A percentile compares a stretch with the other conserved stretches of the same genome.
Evolutionary conservation across 2,888 invertebrate genomes (phyloP).

Genomic region (Tinea semifulvella): DNA sequence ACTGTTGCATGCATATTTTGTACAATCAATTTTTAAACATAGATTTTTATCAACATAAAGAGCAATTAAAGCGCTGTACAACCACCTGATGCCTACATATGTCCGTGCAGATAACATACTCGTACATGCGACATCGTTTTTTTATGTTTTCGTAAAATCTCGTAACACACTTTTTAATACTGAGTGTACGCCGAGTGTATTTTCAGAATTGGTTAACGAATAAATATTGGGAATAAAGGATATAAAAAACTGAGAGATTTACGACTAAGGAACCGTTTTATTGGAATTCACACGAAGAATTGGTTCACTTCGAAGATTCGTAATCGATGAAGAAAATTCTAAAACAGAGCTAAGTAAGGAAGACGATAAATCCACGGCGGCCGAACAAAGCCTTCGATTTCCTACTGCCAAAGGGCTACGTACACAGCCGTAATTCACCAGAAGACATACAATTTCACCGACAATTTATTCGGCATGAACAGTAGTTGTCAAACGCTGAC

Average conservation of each 20-base stretch:
- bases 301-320: conserved; percentile 11
- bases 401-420: conserved; percentile 36
- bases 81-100: conserved; percentile 3
- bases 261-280: conserved; percentile 11
- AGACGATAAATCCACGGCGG: conserved; percentile 10
- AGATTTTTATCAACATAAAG: neutral
- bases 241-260: conserved; percentile 8
- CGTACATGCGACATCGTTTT: neutral
- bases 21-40: too few relatives aligned
- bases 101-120: conserved; percentile 6
- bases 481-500: conserved; percentile 63
- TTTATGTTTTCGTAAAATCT: conserved; percentile 5
- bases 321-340: conserved; percentile 14
- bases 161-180: conserved; percentile 4
- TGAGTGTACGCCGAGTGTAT: neutral
- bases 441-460: conserved; percentile 49
- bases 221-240: neutral
- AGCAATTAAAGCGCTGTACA: conserved; percentile 9
- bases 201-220: neutral
- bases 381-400: conserved; percentile 11
- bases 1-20: too few relatives aligned
- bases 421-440: conserved; percentile 55
- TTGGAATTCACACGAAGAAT: conserved; percentile 11
- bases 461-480: conserved; percentile 59
- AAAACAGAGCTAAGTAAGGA: conserved; percentile 14